Evolutionary conservation across 1,140 invertebrate genomes (phyloP), one percentile per base, ranked within the genome.

Genomic region (Berghia stephanieae): DNA sequence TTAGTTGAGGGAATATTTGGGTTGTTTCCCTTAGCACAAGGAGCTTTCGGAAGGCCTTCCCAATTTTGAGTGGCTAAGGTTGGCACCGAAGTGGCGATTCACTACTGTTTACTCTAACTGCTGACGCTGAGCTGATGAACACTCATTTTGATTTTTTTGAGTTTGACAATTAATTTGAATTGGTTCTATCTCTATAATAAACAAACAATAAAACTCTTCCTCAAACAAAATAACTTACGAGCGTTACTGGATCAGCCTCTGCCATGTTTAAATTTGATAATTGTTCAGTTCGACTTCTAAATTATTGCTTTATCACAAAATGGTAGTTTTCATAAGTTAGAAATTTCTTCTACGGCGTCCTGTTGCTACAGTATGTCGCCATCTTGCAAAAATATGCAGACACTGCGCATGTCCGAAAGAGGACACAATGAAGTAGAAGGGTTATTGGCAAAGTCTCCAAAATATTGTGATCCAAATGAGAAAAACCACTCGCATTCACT

Each of bases 241-340:
- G 66, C 16, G 82, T 84, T 2, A 82, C 57, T n/a, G 83, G 79
- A 78, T 83, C 82, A 46, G 80, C 70, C 27, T 82, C 82, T 42
- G 82, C 80, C 82, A 84, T 82, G 21, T 76, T 78, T 38, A 16
- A 27, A 13, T 36, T n/a, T 68, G 44, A 1, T 16, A 70, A 38
- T 13, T 38, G 21, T 3, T 27, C 24, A 8, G n/a, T 66, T 21
- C 4, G 60, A 6, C 18, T 2, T 31, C 21, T 16, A 66, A 66
- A 31, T 66, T 36, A 36, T 66, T 66, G 60, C 24, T 4, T 66
- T 27, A 38, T 66, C 31, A 31, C 31, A 31, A 66, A 36, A 38
- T 66, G 31, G 13, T 18, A 36, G 8, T 66, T 36, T 36, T 36
- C 60, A 36, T 66, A 31, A 31, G 60, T 38, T 36, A 38, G 60